Base-by-base conservation (phyloP, 2,113 vertebrate species). In the Butastur rufipennis region DNA sequence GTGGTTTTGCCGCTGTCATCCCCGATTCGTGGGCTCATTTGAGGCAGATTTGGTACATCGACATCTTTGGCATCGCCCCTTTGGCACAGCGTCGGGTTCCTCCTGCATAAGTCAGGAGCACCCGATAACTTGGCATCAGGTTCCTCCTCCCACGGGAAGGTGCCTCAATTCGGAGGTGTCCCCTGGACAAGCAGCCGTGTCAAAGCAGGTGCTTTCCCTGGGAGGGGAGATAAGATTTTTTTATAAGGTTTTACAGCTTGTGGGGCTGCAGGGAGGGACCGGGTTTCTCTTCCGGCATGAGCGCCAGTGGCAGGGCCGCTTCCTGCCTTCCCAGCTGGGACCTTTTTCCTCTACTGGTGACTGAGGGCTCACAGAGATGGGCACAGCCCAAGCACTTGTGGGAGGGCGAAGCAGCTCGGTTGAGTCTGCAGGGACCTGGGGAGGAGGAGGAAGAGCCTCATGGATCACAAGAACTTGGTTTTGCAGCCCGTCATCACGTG, bases 261-360 rank as follows among this genome's bases (percentile, higher is more conserved):
- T 43, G 78, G 48, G 66, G 80, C 80, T 80, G 62, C 71, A 86
- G 96, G 92, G 95, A 95, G 90, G 88, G 90, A 94, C 92, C 0
- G 0, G 16, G 63, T 93, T 95, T 82, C 88, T 88, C 63, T 96
- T 96, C 93, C 88, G 27, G 81, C 78, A 79, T 0, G 0, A 91
- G 61, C 3, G 8, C 50, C 9, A 20, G 21, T 1, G 16, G 71
- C 5, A 0, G 26, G 26, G 55, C 32, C 0, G 16, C 55, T 96
- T 96, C 92, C 96, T 96, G 91, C 83, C 67, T 45, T 88, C 72
- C 86, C 80, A 26, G 80, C 59, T 86, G 94, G 93, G 91, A 81
- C 80, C n/a, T 86, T 93, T 73, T 73, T 66, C 71, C 88, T 93
- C 74, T 23, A 3, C 72, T 10, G 29, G 59, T 62, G 84, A 55